Conservation (phyloP, 2,797 vertebrate species). For the Crocodylus rhombifer region DNA sequence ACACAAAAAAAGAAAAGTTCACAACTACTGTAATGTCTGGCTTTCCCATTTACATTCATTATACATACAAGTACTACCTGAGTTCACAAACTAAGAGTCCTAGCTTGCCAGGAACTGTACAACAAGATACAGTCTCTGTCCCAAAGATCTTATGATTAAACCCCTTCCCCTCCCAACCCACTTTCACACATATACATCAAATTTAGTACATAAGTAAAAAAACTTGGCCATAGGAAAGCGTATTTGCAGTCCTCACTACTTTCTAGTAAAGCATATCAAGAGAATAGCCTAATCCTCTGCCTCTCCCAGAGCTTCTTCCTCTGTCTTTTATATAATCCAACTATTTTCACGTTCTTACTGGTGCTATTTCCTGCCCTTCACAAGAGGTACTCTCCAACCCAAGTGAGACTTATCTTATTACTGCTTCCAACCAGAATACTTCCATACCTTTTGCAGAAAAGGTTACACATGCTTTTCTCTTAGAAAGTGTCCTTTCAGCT, state of each 20-base stretch:
- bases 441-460: too few relatives aligned
- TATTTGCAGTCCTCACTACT: too few relatives aligned
- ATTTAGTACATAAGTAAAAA: not conserved
- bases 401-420: too few relatives aligned
- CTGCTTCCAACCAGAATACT: too few relatives aligned
- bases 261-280: not conserved
- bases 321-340: not conserved
- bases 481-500: too few relatives aligned
- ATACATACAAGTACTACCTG: not conserved
- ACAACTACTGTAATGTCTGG: not conserved
- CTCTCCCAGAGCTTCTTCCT: too few relatives aligned
- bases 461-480: too few relatives aligned
- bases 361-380: too few relatives aligned
- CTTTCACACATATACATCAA: not conserved
- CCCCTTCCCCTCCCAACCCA: not conserved
- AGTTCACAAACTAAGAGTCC: too few relatives aligned
- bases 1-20: not conserved
- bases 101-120: not conserved
- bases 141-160: not conserved
- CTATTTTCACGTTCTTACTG: too few relatives aligned
- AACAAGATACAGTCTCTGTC: not conserved
- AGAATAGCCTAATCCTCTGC: not conserved
- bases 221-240: not conserved
- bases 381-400: too few relatives aligned
- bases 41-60: not conserved